A percentile compares a stretch with the other conserved stretches of the same genome.
Evolutionary conservation across 2,113 vertebrate species (phyloP).

Genomic region (Mastomys coucha): DNA sequence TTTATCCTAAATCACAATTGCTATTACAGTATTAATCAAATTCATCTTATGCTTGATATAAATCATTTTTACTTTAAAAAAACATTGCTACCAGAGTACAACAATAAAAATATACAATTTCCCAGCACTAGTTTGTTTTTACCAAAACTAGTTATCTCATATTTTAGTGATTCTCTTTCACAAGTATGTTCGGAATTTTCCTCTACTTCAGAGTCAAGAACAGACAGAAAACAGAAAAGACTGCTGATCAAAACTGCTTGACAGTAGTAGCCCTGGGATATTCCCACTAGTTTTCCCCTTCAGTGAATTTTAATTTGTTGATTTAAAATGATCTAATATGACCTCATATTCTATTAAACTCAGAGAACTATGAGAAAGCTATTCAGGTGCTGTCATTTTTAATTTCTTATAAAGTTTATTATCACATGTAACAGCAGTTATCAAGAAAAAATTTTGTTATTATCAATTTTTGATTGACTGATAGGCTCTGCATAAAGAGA

Average conservation of each 20-base stretch:
- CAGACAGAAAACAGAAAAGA: not conserved
- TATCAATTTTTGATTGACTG: not conserved
- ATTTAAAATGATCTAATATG: slow-evolving; percentile 37
- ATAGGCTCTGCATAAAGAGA: not conserved
- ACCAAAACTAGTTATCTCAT: not conserved
- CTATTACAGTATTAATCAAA: not conserved
- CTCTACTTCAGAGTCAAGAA: not conserved
- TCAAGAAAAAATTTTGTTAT: not conserved
- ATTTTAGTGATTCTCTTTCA: not conserved
- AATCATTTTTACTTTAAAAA: not conserved
- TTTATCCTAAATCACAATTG: not conserved
- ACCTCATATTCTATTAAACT: slow-evolving; percentile 24
- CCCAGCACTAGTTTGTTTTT: not conserved
- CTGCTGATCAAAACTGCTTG: not conserved
- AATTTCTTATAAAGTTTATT: not conserved
- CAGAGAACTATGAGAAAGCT: slow-evolving; percentile 18
- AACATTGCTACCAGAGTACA: not conserved
- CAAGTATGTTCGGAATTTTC: not conserved
- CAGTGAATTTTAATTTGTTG: not conserved
- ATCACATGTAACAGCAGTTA: not conserved
- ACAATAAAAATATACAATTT: not conserved
- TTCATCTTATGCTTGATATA: not conserved
- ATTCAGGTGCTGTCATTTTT: not conserved
- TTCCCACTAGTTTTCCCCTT: not conserved
- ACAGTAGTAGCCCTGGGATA: not conserved